Percentiles rank a stretch among this genome's conserved stretches.
These are phyloP conservation scores for Sarotherodon lohbergeri DNA, from an alignment of 2,113 vertebrate species.

Conservation along the genomic window DNA sequence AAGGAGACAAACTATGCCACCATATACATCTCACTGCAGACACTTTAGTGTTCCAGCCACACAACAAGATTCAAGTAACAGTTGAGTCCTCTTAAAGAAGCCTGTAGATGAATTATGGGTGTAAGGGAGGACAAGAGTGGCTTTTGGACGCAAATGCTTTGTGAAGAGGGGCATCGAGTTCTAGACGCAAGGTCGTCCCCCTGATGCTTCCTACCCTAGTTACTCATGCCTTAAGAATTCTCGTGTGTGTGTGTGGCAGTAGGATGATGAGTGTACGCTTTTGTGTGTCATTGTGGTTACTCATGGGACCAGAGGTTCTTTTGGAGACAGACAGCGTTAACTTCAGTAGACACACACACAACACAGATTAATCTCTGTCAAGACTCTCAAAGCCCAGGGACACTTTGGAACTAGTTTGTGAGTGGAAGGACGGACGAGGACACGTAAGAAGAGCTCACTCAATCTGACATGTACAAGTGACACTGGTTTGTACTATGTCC, in stretches of 20 bases:
- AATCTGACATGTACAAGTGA: not conserved
- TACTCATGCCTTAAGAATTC: constrained; percentile 52
- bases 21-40: not conserved
- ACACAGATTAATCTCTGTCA: constrained; percentile 54
- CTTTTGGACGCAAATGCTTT: constrained; percentile 56
- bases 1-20: not conserved
- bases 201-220: constrained; percentile 28
- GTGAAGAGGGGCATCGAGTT: constrained; percentile 43
- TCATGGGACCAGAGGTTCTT: constrained; percentile 61
- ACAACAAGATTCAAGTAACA: constrained; percentile 21
- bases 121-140: constrained; percentile 20
- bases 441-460: not conserved
- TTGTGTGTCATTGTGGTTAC: constrained; percentile 40
- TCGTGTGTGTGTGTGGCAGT: not conserved
- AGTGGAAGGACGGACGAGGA: constrained; percentile 25
- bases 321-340: constrained; percentile 50
- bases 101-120: not conserved
- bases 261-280: not conserved
- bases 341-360: constrained; percentile 43
- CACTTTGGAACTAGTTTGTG: constrained; percentile 42
- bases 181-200: constrained; percentile 52
- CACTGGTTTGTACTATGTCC: not conserved
- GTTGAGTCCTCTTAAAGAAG: constrained; percentile 7
- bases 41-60: not conserved
- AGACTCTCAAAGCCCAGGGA: constrained; percentile 27